Base-by-base conservation (phyloP, 2,888 invertebrate species). In the Cheiracanthium punctorium region DNA sequence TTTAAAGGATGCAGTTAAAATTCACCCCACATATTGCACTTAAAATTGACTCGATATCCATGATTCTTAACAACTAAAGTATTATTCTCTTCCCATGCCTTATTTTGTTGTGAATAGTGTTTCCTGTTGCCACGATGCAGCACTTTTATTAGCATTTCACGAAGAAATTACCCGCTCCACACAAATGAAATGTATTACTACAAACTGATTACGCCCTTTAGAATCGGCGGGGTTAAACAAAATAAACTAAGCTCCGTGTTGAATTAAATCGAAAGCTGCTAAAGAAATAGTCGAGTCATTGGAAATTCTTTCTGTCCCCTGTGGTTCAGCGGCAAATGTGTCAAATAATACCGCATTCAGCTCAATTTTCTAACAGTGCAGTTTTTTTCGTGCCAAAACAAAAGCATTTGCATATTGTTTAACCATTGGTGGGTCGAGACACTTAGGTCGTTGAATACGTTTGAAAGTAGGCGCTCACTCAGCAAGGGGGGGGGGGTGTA, bases 341-440 rank as follows among this genome's bases (percentile, higher is more conserved):
- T 58, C 58, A 24, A 58, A 7, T 24, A 24, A 24, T 5, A 58
- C 4, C 12, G 4, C 24, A 24, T 4, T 58, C 32, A 67, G 67
- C 32, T 67, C 7, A 30, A n/a, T 67, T 67, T 32, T 30, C 67
- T 10, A 67, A 67, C 32, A 67, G 30, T 30, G 30, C 67, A 67
- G 30, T 30, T 17, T 67, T 67, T 17, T 17, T 12, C 32, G 17
- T 7, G 17, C 12, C 8, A n/a, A 67, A 67, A 67, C 67, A 67
- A 67, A 14, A 1, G 8, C 67, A 67, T 67, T 67, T 32, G 67
- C 30, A 67, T 30, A 67, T 32, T 67, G 67, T 67, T n/a, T 67
- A 67, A 67, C 1, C 32, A 24, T 67, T 67, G n/a, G n/a, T 30
- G 17, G 29, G 28, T 64, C 64, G 28, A 20, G 8, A 7, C 29